Percentiles rank a stretch among this genome's conserved stretches.
These are phyloP conservation scores for Encarsia formosa DNA, from an alignment of 2,888 invertebrate species.

Conservation along the genomic window DNA sequence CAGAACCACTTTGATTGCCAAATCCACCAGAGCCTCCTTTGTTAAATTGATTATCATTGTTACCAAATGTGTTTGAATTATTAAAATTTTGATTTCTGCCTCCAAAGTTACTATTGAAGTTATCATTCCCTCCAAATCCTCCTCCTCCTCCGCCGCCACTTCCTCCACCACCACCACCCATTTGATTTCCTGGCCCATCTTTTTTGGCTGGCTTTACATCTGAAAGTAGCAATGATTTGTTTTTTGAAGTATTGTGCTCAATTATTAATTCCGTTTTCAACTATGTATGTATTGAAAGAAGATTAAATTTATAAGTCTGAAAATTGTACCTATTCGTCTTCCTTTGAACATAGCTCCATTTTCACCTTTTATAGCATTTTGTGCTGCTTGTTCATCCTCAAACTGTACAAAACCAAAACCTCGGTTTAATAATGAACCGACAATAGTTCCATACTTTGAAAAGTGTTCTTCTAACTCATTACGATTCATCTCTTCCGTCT, in stretches of 20 bases:
- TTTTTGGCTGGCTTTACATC: slow-evolving; percentile 49
- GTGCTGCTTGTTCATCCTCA: slow-evolving; percentile 69
- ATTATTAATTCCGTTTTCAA: background rate
- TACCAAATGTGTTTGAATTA: slow-evolving; percentile 32
- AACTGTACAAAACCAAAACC: slow-evolving; percentile 88
- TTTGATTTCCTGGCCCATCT: slow-evolving; percentile 31
- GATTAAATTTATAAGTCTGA: slow-evolving; percentile 46
- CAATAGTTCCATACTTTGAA: slow-evolving; percentile 66
- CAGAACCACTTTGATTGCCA: background rate
- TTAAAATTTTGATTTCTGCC: slow-evolving; percentile 35
- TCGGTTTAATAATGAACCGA: slow-evolving; percentile 68
- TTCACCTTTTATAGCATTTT: slow-evolving; percentile 68
- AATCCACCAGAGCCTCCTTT: slow-evolving; percentile 10
- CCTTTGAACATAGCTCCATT: slow-evolving; percentile 70
- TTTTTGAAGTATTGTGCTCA: slow-evolving; percentile 1
- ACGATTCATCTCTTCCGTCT: slow-evolving; percentile 62
- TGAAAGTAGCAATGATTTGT: slow-evolving; percentile 21
- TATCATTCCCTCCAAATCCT: slow-evolving; percentile 24
- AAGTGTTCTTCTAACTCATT: slow-evolving; percentile 72
- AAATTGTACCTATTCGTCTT: slow-evolving; percentile 61
- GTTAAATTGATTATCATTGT: slow-evolving; percentile 31
- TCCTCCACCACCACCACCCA: slow-evolving; percentile 20
- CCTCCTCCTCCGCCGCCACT: slow-evolving; percentile 21
- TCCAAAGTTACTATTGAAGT: slow-evolving; percentile 32
- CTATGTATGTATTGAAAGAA: background rate